A percentile compares a stretch with the other conserved stretches of the same genome.
phyloP scores from a whole-genome alignment of 2,888 invertebrate species.

The Drosophila kokeensis region DNA sequence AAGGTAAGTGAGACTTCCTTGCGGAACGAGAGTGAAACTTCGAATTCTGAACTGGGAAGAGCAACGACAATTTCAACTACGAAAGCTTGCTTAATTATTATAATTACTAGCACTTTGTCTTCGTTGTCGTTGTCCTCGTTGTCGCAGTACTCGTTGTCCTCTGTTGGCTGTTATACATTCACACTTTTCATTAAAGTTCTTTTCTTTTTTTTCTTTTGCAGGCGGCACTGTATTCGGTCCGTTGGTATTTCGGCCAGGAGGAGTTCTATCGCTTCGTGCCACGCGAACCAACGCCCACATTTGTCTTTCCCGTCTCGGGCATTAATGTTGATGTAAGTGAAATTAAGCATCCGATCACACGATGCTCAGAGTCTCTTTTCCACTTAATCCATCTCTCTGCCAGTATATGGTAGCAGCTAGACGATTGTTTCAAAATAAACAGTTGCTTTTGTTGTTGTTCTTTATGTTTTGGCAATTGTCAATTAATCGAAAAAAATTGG shows the following conservation, averaged over 20 bases:
- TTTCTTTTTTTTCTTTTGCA: slow-evolving; percentile 52
- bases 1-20: slow-evolving; percentile 81
- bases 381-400: background rate
- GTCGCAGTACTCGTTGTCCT: slow-evolving; percentile 10
- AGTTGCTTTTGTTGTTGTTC: slow-evolving; percentile 6
- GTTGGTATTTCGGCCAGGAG: slow-evolving; percentile 87
- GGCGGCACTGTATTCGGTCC: slow-evolving; percentile 87
- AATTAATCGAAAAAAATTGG: slow-evolving; percentile 64
- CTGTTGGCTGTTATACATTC: slow-evolving; percentile 35
- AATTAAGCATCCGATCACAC: slow-evolving; percentile 50
- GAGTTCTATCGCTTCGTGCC: slow-evolving; percentile 89
- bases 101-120: slow-evolving; percentile 79
- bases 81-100: slow-evolving; percentile 74
- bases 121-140: slow-evolving; percentile 35
- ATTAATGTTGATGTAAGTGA: slow-evolving; percentile 88
- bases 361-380: background rate
- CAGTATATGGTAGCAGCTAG: background rate
- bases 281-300: slow-evolving; percentile 87
- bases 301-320: slow-evolving; percentile 86
- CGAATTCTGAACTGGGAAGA: slow-evolving; percentile 3
- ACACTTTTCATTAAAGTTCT: slow-evolving; percentile 60
- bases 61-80: slow-evolving; percentile 43
- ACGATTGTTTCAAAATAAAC: slow-evolving; percentile 12
- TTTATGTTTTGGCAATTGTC: slow-evolving; percentile 38
- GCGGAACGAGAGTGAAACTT: slow-evolving; percentile 10